phyloP scores from a whole-genome alignment of 2,797 vertebrate species.

The Amblyraja radiata region DNA sequence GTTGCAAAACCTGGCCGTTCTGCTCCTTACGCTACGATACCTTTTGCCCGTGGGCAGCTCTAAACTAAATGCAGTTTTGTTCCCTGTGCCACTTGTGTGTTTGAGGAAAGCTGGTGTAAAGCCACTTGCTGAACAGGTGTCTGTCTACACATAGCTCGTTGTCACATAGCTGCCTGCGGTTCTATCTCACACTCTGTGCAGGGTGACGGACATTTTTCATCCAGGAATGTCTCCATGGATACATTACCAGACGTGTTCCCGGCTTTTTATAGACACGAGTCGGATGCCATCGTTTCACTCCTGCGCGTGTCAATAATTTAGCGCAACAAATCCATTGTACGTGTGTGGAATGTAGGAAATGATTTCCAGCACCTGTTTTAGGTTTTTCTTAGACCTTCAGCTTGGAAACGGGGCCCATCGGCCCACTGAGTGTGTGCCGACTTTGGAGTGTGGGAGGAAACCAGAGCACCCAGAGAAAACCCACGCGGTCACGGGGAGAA shows the following conservation, averaged over 20 bases:
- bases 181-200: not conserved
- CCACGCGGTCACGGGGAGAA: too few relatives aligned
- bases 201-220: not conserved
- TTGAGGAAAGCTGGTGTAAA: not conserved
- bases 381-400: not conserved
- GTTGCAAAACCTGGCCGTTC: too few relatives aligned
- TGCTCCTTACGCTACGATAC: too few relatives aligned
- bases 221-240: not conserved
- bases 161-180: not conserved
- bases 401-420: too few relatives aligned
- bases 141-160: not conserved
- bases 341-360: not conserved
- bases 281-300: not conserved
- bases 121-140: not conserved
- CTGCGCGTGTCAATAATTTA: not conserved
- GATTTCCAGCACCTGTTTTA: not conserved
- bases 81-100: not conserved
- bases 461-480: too few relatives aligned
- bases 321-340: not conserved
- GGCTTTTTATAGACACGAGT: not conserved
- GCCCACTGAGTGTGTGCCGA: too few relatives aligned
- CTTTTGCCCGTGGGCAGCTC: too few relatives aligned
- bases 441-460: too few relatives aligned
- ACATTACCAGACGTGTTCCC: not conserved
- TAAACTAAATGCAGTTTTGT: not conserved